phyloP scores from a whole-genome alignment of 2,888 invertebrate species.

The Drosophila paranaensis region DNA sequence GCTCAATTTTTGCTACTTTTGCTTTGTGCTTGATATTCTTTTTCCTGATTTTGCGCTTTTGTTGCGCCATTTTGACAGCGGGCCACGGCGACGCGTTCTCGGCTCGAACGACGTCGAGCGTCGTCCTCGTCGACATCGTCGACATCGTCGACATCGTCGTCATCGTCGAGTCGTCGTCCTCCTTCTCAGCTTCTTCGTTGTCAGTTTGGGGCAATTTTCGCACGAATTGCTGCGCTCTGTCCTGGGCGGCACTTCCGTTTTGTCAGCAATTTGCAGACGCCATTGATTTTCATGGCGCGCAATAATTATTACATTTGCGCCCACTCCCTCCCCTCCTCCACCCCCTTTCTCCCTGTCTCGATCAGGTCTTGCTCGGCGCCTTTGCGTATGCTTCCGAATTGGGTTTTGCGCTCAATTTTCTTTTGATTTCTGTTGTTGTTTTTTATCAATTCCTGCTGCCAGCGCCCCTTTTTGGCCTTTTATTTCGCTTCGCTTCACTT shows the following conservation, averaged over 20 bases:
- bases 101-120: slow-evolving; percentile 6
- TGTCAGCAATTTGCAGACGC: slow-evolving; percentile 63
- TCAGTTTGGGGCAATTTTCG: slow-evolving; percentile 58
- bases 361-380: slow-evolving; percentile 17
- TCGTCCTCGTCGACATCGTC: slow-evolving; percentile 8
- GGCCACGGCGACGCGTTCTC: slow-evolving; percentile 39
- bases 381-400: slow-evolving; percentile 44
- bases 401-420: slow-evolving; percentile 36
- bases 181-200: slow-evolving; percentile 44
- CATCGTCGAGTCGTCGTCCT: slow-evolving; percentile 10
- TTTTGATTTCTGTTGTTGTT: slow-evolving; percentile 42
- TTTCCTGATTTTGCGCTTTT: slow-evolving; percentile 75
- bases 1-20: slow-evolving; percentile 79
- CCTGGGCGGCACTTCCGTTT: slow-evolving; percentile 54
- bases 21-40: slow-evolving; percentile 70
- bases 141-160: slow-evolving; percentile 8
- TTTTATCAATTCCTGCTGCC: slow-evolving; percentile 49
- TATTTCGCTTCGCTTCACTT: slow-evolving; percentile 49
- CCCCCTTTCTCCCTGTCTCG: neutral
- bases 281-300: slow-evolving; percentile 68
- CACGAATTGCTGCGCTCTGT: slow-evolving; percentile 49
- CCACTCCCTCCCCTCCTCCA: neutral
- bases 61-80: slow-evolving; percentile 63
- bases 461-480: slow-evolving; percentile 57
- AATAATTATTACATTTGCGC: slow-evolving; percentile 57